phyloP scores from a whole-genome alignment of 1,140 invertebrate species.

The Babylonia areolata region DNA sequence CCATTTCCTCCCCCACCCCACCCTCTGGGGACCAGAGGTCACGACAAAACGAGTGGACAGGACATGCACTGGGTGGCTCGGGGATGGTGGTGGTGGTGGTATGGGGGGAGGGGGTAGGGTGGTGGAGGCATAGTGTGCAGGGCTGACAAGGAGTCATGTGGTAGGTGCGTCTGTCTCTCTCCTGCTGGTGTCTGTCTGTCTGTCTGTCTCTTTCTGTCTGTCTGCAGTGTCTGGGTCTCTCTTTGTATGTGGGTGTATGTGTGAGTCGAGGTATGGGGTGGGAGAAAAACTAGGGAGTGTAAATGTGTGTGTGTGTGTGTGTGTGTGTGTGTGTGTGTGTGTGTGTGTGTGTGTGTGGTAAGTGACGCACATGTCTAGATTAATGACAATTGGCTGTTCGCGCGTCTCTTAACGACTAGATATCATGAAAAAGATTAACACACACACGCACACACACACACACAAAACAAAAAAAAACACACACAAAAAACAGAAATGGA shows the following conservation, averaged over 20 bases:
- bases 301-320: neutral
- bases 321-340: neutral
- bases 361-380: too few relatives aligned
- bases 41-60: neutral
- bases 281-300: too few relatives aligned
- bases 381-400: too few relatives aligned
- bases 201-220: neutral
- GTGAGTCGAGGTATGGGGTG: too few relatives aligned
- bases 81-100: too few relatives aligned
- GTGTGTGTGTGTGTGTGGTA: neutral
- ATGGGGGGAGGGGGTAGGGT: neutral
- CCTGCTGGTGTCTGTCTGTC: neutral
- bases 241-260: neutral
- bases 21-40: neutral
- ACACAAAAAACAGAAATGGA: too few relatives aligned
- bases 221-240: neutral
- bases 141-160: neutral
- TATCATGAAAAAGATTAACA: too few relatives aligned
- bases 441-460: too few relatives aligned
- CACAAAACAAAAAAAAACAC: too few relatives aligned
- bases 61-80: too few relatives aligned
- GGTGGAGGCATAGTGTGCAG: neutral
- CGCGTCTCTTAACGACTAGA: too few relatives aligned
- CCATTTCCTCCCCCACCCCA: too few relatives aligned
- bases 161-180: neutral